Base-by-base conservation (phyloP, 2,797 vertebrate species). In the Chloroceryle amazona region DNA sequence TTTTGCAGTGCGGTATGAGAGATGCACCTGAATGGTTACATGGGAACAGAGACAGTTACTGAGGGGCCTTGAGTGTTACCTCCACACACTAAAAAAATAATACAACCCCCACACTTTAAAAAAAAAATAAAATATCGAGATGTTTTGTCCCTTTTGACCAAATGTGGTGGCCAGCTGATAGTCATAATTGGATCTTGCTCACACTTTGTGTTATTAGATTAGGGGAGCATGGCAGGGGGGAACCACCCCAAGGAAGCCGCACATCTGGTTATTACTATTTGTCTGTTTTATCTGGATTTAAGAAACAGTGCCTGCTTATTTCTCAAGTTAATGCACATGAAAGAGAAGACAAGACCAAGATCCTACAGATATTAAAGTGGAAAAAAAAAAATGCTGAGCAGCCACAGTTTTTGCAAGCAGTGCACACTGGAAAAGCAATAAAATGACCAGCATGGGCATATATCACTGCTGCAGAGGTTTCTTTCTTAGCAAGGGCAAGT, bases 361-460 rank as follows among this genome's bases (percentile, higher is more conserved):
- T 72, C 75, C 72, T 82, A 19, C 58, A 83, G 79, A 90, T 93
- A 90, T 65, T 95, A 66, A 68, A 90, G 54, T 72, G 57, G 29
- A 6, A 3, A 70, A 61, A 55, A 74, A 85, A 90, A 74, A 52
- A 1, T n/a, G 87, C 91, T 93, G 87, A 94, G 26, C 49, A 92
- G 49, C 4, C 86, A 70, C 2, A 2, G 28, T 73, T 94, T 96
- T 85, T 85, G 84, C 89, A 87, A 91, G 68, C 17, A 0, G 15
- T 61, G 75, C 65, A 74, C 57, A 39, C 31, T 88, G 44, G 52
- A 91, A 94, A 94, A 87, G 28, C 68, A 91, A 68, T 91, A 86
- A 91, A 90, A 84, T 0, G 0, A 71, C 41, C 55, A 87, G 14
- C 6, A 14, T 66, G 22, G 62, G 11, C 39, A 73, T 80, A 70